Percentiles rank a stretch among this genome's conserved stretches.
phyloP scores from a whole-genome alignment of 1,140 invertebrate species.

The Eulimnadia texana region DNA sequence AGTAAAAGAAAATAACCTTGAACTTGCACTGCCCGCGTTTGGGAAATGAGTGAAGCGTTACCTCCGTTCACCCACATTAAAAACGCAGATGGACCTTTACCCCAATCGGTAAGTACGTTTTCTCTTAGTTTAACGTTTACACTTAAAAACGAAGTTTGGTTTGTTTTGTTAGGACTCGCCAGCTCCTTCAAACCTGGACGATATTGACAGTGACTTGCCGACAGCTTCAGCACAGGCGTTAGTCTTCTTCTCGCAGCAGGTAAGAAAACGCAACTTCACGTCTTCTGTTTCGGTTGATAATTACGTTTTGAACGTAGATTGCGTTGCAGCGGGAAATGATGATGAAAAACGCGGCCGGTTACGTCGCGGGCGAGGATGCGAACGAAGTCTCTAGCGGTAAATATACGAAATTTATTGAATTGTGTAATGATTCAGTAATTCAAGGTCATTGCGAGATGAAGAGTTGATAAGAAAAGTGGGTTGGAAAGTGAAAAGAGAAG shows the following conservation, averaged over 20 bases:
- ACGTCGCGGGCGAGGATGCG: no score
- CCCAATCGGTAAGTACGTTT: not conserved
- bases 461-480: no score
- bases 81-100: not conserved
- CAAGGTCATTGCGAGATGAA: no score
- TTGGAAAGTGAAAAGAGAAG: not conserved
- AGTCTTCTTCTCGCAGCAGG: constrained; percentile 8
- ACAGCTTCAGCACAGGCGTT: constrained; percentile 3
- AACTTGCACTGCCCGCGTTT: not conserved
- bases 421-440: not conserved
- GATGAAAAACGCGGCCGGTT: no score
- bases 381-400: not conserved
- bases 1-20: not conserved
- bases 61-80: not conserved
- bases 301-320: not conserved
- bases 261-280: not conserved
- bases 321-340: no score
- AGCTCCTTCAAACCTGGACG: not conserved
- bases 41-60: not conserved
- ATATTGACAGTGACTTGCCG: not conserved
- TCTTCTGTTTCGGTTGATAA: not conserved
- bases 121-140: not conserved
- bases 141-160: not conserved
- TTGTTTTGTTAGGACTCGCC: not conserved
- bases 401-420: not conserved